These are phyloP conservation scores for Oceanites oceanicus DNA, from an alignment of 2,113 vertebrate species.

Conservation along the genomic window DNA sequence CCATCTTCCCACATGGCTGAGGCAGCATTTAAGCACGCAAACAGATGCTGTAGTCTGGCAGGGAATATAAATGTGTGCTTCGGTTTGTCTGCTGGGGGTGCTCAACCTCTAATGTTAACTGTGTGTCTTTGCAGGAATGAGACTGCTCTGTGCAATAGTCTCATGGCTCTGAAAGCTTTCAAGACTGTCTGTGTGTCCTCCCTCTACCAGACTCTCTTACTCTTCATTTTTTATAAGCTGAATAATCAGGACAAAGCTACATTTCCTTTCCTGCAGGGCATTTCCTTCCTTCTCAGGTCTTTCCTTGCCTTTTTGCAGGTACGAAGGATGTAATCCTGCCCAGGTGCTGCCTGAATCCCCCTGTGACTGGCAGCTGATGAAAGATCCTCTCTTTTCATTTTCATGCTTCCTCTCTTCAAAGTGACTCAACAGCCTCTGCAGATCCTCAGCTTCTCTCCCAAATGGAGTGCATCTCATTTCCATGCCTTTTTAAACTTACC, in stretches of 20 bases:
- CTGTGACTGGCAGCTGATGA: not conserved
- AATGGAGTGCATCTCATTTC: conserved; percentile 7
- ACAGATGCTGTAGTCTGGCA: not conserved
- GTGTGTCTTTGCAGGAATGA: not conserved
- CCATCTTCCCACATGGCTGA: not conserved
- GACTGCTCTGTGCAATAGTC: not conserved
- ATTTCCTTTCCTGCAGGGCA: not conserved
- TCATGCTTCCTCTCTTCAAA: conserved; percentile 13
- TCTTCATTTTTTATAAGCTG: not conserved
- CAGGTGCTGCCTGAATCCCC: not conserved
- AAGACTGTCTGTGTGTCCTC: not conserved
- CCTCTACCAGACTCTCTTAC: not conserved
- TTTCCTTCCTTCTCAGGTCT: not conserved
- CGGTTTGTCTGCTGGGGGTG: not conserved
- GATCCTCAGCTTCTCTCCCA: not conserved
- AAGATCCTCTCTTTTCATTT: not conserved
- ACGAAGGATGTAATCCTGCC: not conserved
- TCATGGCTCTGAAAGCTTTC: not conserved
- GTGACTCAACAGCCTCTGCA: conserved; percentile 22
- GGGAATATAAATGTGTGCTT: not conserved
- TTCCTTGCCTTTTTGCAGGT: not conserved
- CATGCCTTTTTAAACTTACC: not conserved
- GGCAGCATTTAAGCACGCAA: not conserved
- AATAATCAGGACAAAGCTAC: not conserved
- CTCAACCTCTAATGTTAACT: not conserved